Conservation (phyloP, 2,797 vertebrate genomes). For the Emydoidea blandingii region DNA sequence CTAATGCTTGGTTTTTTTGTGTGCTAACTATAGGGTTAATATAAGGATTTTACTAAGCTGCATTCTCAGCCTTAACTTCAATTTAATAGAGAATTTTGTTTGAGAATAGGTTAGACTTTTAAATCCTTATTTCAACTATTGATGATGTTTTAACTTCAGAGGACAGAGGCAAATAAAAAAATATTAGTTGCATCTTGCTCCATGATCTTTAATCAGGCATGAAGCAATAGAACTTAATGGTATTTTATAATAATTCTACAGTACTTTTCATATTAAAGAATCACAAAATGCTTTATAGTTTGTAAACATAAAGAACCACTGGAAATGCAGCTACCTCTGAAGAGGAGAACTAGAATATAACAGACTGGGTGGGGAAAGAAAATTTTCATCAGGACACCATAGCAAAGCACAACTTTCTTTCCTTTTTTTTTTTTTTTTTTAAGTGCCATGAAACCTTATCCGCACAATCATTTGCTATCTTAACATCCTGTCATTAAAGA, state of each 20-base stretch:
- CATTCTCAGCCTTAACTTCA: not conserved
- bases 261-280: not conserved
- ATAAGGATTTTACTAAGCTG: not conserved
- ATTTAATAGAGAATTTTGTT: not conserved
- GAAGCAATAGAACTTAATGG: not conserved
- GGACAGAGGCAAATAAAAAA: not conserved
- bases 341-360: not conserved
- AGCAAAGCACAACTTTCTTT: not conserved
- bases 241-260: not conserved
- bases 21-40: not conserved
- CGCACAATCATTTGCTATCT: not conserved
- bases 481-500: not conserved
- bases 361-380: not conserved
- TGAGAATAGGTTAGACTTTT: not conserved
- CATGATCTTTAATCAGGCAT: not conserved
- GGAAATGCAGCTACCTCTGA: not conserved
- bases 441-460: not conserved
- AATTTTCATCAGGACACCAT: not conserved
- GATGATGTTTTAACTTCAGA: not conserved
- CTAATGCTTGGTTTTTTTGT: not conserved
- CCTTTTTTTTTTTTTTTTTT: not conserved
- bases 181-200: not conserved
- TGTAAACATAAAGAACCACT: not conserved
- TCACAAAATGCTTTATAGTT: not conserved
- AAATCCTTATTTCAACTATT: not conserved